Evolutionary conservation across 2,113 vertebrate genomes (phyloP), one percentile per base, ranked within the genome.

Genomic region (Eulacestoma nigropectus): DNA sequence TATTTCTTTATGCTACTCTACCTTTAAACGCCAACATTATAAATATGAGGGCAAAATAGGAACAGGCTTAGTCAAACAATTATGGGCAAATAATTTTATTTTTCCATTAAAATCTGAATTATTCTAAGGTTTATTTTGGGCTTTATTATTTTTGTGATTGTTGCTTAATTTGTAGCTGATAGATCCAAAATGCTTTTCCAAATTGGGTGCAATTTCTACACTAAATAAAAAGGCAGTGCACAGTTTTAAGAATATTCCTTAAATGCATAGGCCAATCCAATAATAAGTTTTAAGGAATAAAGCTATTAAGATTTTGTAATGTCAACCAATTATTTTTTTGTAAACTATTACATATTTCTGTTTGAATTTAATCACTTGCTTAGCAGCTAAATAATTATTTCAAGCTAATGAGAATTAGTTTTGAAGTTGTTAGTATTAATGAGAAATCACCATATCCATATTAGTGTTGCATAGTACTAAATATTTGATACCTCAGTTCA

Each of bases 361-460:
- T 95, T 93, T 95, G 77, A 95, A 95, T 97, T 97, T 96, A 97
- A 97, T 98, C 92, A 97, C 92, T 97, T 96, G 74, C 89, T 96
- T 96, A 98, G 82, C 70, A 95, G 93, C 82, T 97, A 98, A 98
- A 97, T 97, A 97, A 98, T 95, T 97, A 97, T 97, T 97, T 97
- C 96, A 96, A 95, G 89, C 70, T 97, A 96, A 97, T 94, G 83
- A 97, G 83, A 97, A 97, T 96, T 96, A 76, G 96, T 95, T 97
- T 81, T 96, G 86, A 98, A 97, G 87, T 96, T 95, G 91, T 94
- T 96, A 92, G 82, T 94, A 95, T 95, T 97, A 97, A 98, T 96
- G 82, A 98, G 93, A 97, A 98, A 97, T 97, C 84, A 87, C 93
- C 96, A 94, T 89, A 95, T 88, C 94, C 92, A 72, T 91, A 95